Evolutionary conservation across 2,113 vertebrate genomes (phyloP).

Genomic region (Cyanoderma ruficeps): DNA sequence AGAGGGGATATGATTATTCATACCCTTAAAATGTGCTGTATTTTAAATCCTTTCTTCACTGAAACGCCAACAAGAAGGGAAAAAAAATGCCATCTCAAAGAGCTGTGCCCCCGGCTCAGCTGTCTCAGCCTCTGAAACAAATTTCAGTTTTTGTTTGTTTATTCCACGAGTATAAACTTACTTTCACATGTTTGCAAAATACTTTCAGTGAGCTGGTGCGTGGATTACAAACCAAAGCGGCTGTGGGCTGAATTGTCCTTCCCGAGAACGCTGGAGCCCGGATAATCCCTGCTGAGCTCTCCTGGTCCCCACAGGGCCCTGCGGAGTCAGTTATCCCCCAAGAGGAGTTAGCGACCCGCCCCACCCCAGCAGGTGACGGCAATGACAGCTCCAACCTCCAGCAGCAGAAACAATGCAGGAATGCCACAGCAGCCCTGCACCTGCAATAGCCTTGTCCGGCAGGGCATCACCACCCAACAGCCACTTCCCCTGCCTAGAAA

Average conservation of each 20-base stretch:
- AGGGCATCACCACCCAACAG: neutral
- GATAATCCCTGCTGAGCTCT: accelerated
- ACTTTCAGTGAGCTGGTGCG: neutral
- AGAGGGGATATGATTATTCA: neutral
- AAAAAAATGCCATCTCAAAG: neutral
- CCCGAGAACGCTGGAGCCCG: accelerated
- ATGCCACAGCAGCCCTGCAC: neutral
- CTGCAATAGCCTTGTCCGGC: neutral
- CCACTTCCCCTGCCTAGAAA: neutral
- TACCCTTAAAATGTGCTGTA: neutral
- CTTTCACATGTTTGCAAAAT: neutral
- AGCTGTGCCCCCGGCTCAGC: neutral
- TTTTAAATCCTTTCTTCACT: neutral
- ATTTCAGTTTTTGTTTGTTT: neutral
- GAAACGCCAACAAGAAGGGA: neutral
- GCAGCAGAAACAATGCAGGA: neutral
- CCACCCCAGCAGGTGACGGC: neutral
- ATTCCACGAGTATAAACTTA: neutral
- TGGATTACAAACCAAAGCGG: neutral
- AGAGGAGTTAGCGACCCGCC: neutral
- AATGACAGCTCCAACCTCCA: neutral
- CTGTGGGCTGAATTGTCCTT: neutral
- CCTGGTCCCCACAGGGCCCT: accelerated
- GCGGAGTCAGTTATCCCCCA: accelerated
- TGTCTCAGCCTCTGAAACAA: neutral